Base-by-base conservation (phyloP, 2,888 invertebrate species). In the Drosophila longiperda region DNA sequence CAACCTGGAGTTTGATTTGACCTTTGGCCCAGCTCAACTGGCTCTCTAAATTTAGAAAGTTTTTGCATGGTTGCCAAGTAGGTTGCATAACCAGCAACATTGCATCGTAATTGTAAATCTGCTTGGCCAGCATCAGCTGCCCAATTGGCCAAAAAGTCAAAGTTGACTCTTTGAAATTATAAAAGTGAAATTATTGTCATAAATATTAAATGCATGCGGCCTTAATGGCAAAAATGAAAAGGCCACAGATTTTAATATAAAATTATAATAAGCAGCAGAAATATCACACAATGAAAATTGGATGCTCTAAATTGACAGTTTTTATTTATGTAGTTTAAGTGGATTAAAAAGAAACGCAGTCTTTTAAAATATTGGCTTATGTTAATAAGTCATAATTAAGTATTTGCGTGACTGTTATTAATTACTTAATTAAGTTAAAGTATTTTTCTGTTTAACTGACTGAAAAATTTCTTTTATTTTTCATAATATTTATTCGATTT, bases 1-100 rank as follows among this genome's bases (percentile, higher is more conserved):
- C 83, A 76, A 69, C 57, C 83, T 66, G 78, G 65, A 80, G 78
- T 80, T 73, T 66, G 64, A 59, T 63, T 84, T 84, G 85, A 82
- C 83, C 87, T 85, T 78, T 85, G 54, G 66, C 68, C 68, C 53
- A 48, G 38, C 20, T 29, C 34, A 67, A 52, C 60, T 50, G 23
- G 60, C 49, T 23, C 20, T 17, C 23, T 15, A 66, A 45, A 32
- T 59, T 53, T 34, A 45, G 42, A 50, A 55, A 38, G 26, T 61
- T 29, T 29, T 38, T 34, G 33, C n/a, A 7, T 1, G 23, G 45
- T 26, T n/a, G 55, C 11, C 12, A n/a, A 34, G 32, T 33, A 23
- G 32, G 7, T 54, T 66, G 38, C 32, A 40, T 40, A 34, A 54
- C n/a, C 33, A 2, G 15, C 34, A 9, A 33, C 17, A 49, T 49